Evolutionary conservation across 2,113 vertebrate genomes (phyloP).

Genomic region (Galeopterus variegatus): DNA sequence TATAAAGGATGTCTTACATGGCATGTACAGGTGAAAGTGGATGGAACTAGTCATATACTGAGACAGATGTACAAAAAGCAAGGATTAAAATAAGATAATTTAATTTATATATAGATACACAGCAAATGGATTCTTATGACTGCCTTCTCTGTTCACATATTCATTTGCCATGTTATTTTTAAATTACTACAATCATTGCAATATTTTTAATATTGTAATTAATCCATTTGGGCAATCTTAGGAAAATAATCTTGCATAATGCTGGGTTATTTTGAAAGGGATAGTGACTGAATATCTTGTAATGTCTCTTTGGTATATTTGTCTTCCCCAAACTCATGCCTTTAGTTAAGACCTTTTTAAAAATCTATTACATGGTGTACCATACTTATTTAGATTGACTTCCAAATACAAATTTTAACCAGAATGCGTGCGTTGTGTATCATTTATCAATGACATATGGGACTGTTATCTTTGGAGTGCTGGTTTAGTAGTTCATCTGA

Average conservation of each 20-base stretch:
- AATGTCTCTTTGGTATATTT: neutral
- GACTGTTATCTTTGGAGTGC: neutral
- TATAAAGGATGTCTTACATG: neutral
- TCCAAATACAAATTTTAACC: neutral
- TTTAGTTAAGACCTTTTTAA: neutral
- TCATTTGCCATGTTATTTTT: neutral
- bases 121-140: neutral
- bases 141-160: neutral
- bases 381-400: neutral
- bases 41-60: neutral
- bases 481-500: neutral
- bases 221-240: neutral
- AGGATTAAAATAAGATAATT: constrained; percentile 11
- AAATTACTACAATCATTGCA: neutral
- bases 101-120: neutral
- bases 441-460: constrained; percentile 11
- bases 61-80: neutral
- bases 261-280: neutral
- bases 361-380: neutral
- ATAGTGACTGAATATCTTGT: neutral
- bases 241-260: neutral
- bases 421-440: neutral
- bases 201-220: neutral
- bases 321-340: neutral
- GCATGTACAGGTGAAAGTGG: neutral